These are phyloP conservation scores for Macquaria australasica DNA, from an alignment of 2,113 vertebrate genomes.

Conservation along the genomic window DNA sequence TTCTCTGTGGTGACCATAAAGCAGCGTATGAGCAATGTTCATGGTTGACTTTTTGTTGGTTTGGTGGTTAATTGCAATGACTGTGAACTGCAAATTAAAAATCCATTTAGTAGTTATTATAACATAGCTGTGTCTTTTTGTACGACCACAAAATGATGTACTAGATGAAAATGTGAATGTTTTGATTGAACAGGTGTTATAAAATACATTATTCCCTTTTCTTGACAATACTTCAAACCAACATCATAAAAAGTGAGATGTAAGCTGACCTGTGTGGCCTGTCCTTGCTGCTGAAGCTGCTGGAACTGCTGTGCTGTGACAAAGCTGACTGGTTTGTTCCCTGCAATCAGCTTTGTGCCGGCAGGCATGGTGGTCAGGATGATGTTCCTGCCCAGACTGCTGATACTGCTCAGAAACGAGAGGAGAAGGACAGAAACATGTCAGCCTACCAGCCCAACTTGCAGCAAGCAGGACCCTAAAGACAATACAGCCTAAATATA, in stretches of 20 bases:
- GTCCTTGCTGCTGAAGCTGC: slow-evolving; percentile 98
- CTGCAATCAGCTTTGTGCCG: slow-evolving; percentile 95
- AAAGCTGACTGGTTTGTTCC: slow-evolving; percentile 98
- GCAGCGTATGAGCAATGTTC: background rate
- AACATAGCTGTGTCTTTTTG: background rate
- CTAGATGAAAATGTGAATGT: too few species aligned
- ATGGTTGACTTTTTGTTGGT: background rate
- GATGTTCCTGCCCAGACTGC: slow-evolving; percentile 95
- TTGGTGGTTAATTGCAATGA: background rate
- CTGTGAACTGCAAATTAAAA: background rate
- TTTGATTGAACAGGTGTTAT: background rate
- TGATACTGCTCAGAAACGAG: slow-evolving; percentile 83
- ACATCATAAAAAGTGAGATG: background rate
- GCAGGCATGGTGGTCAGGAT: slow-evolving; percentile 98
- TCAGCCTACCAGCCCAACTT: background rate
- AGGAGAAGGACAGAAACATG: background rate
- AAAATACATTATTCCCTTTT: background rate
- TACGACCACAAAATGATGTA: background rate
- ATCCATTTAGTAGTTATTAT: background rate
- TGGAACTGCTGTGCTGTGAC: slow-evolving; percentile 97
- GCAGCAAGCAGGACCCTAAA: background rate
- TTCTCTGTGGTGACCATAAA: background rate
- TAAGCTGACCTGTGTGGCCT: slow-evolving; percentile 93
- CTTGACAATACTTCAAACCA: background rate
- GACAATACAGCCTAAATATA: too few species aligned